Evolutionary conservation across 2,113 vertebrate genomes (phyloP).

Genomic region (Laticauda colubrina): DNA sequence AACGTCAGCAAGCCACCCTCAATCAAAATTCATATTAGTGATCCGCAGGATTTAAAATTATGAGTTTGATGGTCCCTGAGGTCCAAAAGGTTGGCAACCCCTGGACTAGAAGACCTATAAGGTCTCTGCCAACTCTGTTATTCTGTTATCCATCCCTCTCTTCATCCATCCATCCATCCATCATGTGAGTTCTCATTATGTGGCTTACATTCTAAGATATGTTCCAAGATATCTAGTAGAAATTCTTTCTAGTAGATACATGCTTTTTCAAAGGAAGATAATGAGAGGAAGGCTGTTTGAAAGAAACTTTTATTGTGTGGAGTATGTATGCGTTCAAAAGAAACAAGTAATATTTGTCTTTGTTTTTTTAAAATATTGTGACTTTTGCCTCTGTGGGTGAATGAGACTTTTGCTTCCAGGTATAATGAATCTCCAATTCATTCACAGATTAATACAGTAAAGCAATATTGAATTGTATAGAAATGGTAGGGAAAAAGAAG

Average conservation of each 20-base stretch:
- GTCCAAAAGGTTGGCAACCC: no score
- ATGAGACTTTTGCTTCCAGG: neutral
- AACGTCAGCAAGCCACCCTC: no score
- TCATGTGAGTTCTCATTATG: neutral
- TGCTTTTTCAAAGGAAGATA: neutral
- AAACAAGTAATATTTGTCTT: neutral
- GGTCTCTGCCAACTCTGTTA: no score
- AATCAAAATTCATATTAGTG: no score
- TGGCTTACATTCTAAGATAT: neutral
- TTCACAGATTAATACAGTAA: neutral
- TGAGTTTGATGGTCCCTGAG: no score
- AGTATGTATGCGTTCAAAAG: neutral
- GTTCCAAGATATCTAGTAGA: neutral
- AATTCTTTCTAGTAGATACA: neutral
- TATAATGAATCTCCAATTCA: neutral
- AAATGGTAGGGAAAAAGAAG: neutral
- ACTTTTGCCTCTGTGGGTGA: neutral
- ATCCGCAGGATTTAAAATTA: no score
- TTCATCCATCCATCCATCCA: no score
- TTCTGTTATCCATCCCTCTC: no score
- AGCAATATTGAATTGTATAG: neutral
- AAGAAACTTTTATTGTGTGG: neutral
- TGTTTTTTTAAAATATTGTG: neutral
- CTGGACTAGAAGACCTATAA: no score
- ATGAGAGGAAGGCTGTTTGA: neutral